Evolutionary conservation across 2,888 invertebrate genomes (phyloP).

Genomic region (Drosophila affinis): DNA sequence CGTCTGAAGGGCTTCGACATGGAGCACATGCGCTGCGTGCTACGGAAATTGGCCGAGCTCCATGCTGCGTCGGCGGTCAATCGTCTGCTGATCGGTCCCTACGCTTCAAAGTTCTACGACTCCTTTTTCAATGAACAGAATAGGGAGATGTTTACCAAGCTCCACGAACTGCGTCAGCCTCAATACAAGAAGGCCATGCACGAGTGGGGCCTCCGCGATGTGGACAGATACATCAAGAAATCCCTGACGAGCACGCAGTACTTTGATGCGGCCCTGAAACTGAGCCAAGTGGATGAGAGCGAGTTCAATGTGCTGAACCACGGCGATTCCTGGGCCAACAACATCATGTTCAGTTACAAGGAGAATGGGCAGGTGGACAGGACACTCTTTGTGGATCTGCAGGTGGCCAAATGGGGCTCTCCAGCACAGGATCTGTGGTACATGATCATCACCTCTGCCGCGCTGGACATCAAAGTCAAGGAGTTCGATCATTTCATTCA

Average conservation of each 20-base stretch:
- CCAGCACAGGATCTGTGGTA: slow-evolving; percentile 80
- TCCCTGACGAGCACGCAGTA: slow-evolving; percentile 26
- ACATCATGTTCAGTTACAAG: slow-evolving; percentile 78
- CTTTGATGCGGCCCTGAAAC: slow-evolving; percentile 41
- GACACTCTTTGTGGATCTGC: slow-evolving; percentile 75
- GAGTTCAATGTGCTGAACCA: slow-evolving; percentile 81
- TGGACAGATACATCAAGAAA: slow-evolving; percentile 57
- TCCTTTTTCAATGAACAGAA: slow-evolving; percentile 49
- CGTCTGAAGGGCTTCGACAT: slow-evolving; percentile 76
- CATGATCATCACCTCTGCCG: slow-evolving; percentile 70
- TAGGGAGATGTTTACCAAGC: slow-evolving; percentile 39
- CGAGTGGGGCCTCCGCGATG: slow-evolving; percentile 63
- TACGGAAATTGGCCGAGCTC: slow-evolving; percentile 75
- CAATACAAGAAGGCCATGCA: slow-evolving; percentile 52
- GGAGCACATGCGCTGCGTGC: slow-evolving; percentile 66
- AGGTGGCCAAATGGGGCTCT: slow-evolving; percentile 77
- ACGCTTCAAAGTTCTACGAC: slow-evolving; percentile 39
- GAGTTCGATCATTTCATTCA: slow-evolving; percentile 79
- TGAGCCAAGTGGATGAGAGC: slow-evolving; percentile 52
- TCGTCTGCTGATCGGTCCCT: slow-evolving; percentile 63
- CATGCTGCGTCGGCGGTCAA: slow-evolving; percentile 79
- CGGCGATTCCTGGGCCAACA: slow-evolving; percentile 81
- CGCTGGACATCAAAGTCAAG: slow-evolving; percentile 67
- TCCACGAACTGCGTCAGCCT: slow-evolving; percentile 32
- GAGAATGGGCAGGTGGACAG: slow-evolving; percentile 58